Conservation (phyloP, 2,113 vertebrate species). For the Mesitornis unicolor region DNA sequence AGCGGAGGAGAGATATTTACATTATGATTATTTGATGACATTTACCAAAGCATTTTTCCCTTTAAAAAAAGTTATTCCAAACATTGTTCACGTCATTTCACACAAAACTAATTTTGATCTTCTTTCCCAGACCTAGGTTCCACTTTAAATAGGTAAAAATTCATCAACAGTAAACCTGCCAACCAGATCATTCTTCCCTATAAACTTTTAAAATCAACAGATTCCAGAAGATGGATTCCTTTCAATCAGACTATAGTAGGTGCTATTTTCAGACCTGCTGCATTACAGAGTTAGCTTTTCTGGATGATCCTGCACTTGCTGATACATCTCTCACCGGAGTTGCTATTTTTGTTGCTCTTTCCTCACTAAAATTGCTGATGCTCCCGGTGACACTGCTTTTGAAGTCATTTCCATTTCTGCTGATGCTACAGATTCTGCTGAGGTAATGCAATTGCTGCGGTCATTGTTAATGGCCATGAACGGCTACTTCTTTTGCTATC, state of each 20-base stretch:
- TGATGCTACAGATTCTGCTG: neutral
- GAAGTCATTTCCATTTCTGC: neutral
- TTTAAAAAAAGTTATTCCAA: neutral
- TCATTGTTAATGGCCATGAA: neutral
- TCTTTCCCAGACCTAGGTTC: neutral
- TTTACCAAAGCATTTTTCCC: neutral
- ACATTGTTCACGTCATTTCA: neutral
- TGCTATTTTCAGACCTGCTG: neutral
- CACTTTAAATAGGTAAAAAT: neutral
- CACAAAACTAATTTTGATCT: neutral
- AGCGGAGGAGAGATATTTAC: neutral
- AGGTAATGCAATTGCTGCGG: neutral
- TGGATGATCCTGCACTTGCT: neutral
- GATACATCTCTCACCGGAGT: neutral
- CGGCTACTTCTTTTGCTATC: neutral
- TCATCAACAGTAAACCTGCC: neutral
- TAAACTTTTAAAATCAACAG: neutral
- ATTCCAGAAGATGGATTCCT: neutral
- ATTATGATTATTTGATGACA: neutral
- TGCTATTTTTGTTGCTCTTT: neutral
- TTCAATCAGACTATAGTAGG: neutral
- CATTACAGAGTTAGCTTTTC: neutral
- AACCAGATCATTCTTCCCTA: neutral
- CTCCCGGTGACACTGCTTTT: neutral
- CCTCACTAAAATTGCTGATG: neutral